Conservation (phyloP, 2,113 vertebrate genomes). For the Bettongia penicillata region DNA sequence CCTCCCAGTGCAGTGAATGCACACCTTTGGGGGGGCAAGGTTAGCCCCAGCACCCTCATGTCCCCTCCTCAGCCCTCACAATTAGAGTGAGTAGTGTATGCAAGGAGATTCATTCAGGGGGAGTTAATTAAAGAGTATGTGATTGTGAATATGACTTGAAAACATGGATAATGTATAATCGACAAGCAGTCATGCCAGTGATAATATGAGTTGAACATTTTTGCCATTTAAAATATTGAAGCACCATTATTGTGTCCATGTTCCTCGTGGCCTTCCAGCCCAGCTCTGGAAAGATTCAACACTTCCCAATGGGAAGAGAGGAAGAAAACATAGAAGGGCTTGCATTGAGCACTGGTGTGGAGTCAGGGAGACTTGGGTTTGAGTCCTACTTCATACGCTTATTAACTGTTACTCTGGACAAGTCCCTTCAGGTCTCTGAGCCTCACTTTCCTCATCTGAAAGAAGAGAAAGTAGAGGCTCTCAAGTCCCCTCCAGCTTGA, state of each 20-base stretch:
- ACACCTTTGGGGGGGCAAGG: conserved; percentile 81
- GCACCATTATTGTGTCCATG: conserved; percentile 29
- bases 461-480: neutral
- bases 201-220: conserved; percentile 65
- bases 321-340: neutral
- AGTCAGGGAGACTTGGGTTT: neutral
- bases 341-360: neutral
- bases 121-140: conserved; percentile 78
- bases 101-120: conserved; percentile 75
- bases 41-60: conserved; percentile 78
- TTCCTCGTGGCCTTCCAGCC: neutral
- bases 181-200: conserved; percentile 27
- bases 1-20: conserved; percentile 84
- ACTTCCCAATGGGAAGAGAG: neutral
- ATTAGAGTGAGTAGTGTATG: conserved; percentile 82
- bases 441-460: neutral
- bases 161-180: conserved; percentile 53
- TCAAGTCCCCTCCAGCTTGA: neutral
- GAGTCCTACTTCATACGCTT: neutral
- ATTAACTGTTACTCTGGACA: too few species aligned
- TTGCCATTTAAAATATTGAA: conserved; percentile 55
- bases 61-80: conserved; percentile 29
- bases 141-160: conserved; percentile 71
- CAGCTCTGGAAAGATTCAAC: neutral
- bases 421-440: neutral